Conservation (phyloP, 2,797 vertebrate species). For the Intellagama lesueurii region DNA sequence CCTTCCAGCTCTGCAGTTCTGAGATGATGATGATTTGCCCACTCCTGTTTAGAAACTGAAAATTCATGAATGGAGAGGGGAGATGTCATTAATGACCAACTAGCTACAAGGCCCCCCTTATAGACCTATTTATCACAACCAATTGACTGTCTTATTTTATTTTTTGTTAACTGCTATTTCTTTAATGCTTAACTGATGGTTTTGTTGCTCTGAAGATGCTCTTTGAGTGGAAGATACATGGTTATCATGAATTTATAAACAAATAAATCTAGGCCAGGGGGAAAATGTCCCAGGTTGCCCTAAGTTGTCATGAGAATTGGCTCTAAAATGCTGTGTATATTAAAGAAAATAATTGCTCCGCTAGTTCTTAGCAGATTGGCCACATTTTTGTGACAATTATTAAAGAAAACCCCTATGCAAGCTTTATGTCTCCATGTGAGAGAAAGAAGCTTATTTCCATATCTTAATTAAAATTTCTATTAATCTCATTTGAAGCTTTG, state of each 20-base stretch:
- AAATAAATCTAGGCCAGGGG: neutral
- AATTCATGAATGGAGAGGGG: neutral
- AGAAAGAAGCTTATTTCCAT: constrained; percentile 79
- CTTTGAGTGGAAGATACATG: neutral
- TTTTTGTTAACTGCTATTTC: neutral
- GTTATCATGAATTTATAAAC: neutral
- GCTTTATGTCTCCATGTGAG: constrained; percentile 66
- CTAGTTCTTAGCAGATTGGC: constrained; percentile 65
- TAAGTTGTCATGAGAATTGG: neutral
- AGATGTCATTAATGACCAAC: neutral
- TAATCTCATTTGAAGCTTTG: constrained; percentile 78
- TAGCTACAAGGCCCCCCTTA: too few relatives aligned
- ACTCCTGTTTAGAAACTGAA: neutral
- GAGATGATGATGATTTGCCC: too few relatives aligned
- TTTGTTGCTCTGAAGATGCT: neutral
- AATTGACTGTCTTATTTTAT: neutral
- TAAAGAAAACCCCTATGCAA: constrained; percentile 41
- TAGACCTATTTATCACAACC: neutral
- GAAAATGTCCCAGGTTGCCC: neutral
- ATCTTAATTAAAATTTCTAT: constrained; percentile 81
- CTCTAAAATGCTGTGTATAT: constrained; percentile 13
- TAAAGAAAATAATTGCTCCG: constrained; percentile 59
- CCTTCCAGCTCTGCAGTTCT: too few relatives aligned
- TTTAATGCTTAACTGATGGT: neutral
- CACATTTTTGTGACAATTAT: too few relatives aligned